Conservation (phyloP, 2,888 invertebrate species). For the Augiades crinisus region DNA sequence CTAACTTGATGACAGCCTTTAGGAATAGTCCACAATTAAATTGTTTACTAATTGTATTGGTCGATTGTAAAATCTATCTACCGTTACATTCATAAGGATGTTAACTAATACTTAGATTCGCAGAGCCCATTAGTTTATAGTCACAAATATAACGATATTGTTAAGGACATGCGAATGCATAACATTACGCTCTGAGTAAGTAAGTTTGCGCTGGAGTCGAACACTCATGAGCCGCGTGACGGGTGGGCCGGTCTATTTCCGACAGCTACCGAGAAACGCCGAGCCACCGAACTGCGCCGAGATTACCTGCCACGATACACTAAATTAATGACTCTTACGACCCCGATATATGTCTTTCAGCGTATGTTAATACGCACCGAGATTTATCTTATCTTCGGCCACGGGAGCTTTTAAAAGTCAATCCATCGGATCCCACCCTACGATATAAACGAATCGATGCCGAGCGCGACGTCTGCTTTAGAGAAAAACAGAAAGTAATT, state of each 20-base stretch:
- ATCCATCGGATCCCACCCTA: conserved; percentile 40
- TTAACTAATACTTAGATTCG: too few relatives aligned
- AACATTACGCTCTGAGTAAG: background rate
- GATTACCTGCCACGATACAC: conserved; percentile 59
- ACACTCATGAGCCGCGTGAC: conserved; percentile 39
- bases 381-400: conserved; percentile 42
- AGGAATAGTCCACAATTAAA: too few relatives aligned
- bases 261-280: conserved; percentile 55
- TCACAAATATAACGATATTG: too few relatives aligned
- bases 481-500: conserved; percentile 71
- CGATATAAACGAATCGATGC: conserved; percentile 46
- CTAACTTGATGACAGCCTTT: too few relatives aligned
- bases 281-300: conserved; percentile 41
- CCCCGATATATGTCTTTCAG: conserved; percentile 44
- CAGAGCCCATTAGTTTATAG: too few relatives aligned
- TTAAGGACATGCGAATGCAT: too few relatives aligned
- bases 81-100: too few relatives aligned
- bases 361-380: conserved; percentile 43
- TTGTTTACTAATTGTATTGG: too few relatives aligned
- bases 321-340: conserved; percentile 55
- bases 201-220: background rate
- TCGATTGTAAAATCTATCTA: too few relatives aligned
- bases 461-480: conserved; percentile 39
- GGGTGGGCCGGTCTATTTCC: conserved; percentile 66
- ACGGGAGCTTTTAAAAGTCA: conserved; percentile 45